A percentile compares a stretch with the other conserved stretches of the same genome.
Conservation (phyloP, 92 coral and sea anemone species). For the Meandrina meandrites region DNA sequence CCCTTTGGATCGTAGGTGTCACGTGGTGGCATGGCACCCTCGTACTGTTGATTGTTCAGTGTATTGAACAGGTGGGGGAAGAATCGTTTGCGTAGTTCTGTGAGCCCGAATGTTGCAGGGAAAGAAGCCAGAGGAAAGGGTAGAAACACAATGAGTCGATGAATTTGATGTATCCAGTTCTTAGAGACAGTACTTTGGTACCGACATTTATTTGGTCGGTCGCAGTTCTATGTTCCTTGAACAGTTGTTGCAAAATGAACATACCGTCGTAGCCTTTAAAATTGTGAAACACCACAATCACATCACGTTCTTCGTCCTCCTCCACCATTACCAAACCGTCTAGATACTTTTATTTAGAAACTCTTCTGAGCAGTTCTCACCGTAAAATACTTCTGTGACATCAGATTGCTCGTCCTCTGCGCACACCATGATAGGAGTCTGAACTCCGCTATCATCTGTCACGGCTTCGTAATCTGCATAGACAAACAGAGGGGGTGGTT, state of each 20-base stretch:
- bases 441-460: not conserved
- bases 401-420: not conserved
- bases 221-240: not conserved
- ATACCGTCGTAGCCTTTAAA: not conserved
- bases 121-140: not conserved
- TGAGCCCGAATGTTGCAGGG: not conserved
- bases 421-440: not conserved
- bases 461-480: not conserved
- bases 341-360: not conserved
- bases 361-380: not conserved
- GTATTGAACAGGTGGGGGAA: not conserved
- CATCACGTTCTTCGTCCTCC: not conserved
- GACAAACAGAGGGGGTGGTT: not conserved
- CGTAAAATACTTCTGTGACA: not conserved
- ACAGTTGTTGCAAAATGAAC: not conserved
- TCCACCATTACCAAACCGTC: not conserved
- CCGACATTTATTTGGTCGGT: not conserved
- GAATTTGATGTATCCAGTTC: not conserved
- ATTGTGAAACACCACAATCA: not conserved
- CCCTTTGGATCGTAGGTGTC: not conserved
- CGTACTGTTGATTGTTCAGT: not conserved
- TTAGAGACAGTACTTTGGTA: not conserved
- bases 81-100: not conserved
- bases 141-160: not conserved
- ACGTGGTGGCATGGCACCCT: not conserved